Conservation (phyloP, 2,797 vertebrate species). For the Sebastes matsubarae region DNA sequence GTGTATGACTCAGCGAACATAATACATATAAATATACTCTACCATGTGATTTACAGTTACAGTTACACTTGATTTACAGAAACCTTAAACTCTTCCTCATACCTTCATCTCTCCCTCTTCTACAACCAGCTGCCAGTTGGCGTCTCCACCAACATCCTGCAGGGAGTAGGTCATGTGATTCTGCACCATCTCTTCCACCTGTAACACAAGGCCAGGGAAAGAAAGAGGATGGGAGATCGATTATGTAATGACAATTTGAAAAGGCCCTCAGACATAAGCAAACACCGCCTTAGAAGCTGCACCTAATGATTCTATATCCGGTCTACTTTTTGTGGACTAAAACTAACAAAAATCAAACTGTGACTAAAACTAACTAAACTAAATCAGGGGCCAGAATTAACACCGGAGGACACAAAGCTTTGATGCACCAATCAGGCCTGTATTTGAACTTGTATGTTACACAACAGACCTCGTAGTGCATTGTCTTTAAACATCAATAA, state of each 20-base stretch:
- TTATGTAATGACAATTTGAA: background rate
- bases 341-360: background rate
- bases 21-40: background rate
- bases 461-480: background rate
- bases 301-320: background rate
- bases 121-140: constrained; percentile 98
- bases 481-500: background rate
- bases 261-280: background rate
- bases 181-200: constrained; percentile 98
- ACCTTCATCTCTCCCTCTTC: constrained; percentile 99
- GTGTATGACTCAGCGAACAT: too few species aligned
- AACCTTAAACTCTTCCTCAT: background rate
- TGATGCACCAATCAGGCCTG: background rate
- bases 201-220: constrained; percentile 5
- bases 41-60: background rate
- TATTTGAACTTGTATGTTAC: background rate
- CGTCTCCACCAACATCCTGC: constrained; percentile 97
- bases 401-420: background rate
- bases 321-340: background rate
- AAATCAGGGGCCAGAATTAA: background rate
- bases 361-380: background rate
- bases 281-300: background rate
- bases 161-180: constrained; percentile 97
- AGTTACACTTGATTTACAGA: background rate
- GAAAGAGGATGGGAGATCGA: background rate